Base-by-base conservation (phyloP, 1,140 invertebrate species). In the Dendrolimus kikuchii region DNA sequence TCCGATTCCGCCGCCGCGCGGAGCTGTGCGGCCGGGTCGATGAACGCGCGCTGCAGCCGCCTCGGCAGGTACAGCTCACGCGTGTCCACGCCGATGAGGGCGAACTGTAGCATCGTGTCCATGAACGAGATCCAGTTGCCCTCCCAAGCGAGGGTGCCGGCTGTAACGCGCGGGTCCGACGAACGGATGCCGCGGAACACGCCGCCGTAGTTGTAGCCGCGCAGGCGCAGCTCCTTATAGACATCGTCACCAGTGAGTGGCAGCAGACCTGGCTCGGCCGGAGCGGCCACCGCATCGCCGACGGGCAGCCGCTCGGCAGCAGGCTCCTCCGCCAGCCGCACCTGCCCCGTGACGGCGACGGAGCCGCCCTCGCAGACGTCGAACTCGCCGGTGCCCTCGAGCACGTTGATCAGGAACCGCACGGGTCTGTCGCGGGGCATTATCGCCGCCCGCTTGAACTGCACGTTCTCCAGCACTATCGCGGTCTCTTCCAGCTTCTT, bases 71-170 rank as follows among this genome's bases (percentile, higher is more conserved):
- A 94, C 0, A 99, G 88, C 68, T 94, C 92, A 38, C 93, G 88
- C 3, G 91, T 91, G 58, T 92, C 91, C 57, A 92, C 90, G 41
- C 92, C 92, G 10, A 98, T 81, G 59, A 99, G 94, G 44, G 90
- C 91, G 59, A 97, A 96, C 81, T 99, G 97, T 10, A 99, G 90
- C 92, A 99, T 95, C 0, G 95, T 97, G 72, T 99, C 98, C 69
- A 99, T 92, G 80, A 93, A 99, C 6, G 95, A 92, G 47, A 98
- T 92, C 96, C 97, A 99, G 74, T 98, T 95, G 49, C 92, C 90
- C 10, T 90, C 89, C 97, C 97, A 99, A 52, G 90, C 81, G 39
- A 97, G 77, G 67, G 91, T 87, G 7, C 95, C 95, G 45, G 66
- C 71, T 0, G 77, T 77, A 38, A 92, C 93, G 66, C 90, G 86